Conservation (phyloP, 2,797 vertebrate species). For the Sebastes cheni region DNA sequence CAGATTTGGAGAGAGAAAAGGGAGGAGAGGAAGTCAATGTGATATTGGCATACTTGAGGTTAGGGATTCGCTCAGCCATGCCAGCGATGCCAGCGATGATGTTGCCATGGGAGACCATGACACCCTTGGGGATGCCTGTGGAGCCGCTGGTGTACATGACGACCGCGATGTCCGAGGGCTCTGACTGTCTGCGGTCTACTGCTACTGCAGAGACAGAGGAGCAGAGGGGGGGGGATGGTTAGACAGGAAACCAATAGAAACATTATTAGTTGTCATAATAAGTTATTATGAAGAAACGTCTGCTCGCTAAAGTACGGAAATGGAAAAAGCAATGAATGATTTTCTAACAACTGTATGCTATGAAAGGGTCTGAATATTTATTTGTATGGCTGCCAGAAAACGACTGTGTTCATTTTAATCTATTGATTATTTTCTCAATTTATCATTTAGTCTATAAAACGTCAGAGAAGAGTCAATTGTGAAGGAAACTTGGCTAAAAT, state of each 20-base stretch:
- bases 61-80: constrained; percentile 94
- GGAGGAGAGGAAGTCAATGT: background rate
- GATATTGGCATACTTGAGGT: constrained; percentile 84
- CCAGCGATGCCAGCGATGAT: constrained; percentile 94
- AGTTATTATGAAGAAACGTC: background rate
- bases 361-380: background rate
- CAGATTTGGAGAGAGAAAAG: background rate
- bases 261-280: background rate
- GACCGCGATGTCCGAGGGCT: constrained; percentile 89
- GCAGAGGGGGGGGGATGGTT: background rate
- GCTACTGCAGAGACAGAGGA: constrained; percentile 70
- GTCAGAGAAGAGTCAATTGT: too few species aligned
- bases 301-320: background rate
- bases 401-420: background rate
- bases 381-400: background rate
- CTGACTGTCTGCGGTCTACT: constrained; percentile 80
- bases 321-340: too few species aligned
- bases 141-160: constrained; percentile 99
- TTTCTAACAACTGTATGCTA: background rate
- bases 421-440: background rate
- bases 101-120: constrained; percentile 98
- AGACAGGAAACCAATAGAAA: background rate
- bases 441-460: too few species aligned
- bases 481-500: background rate
- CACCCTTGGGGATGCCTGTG: constrained; percentile 96